A percentile compares a stretch with the other conserved stretches of the same genome.
Conservation (phyloP, 2,888 invertebrate species). For the Troides oblongomaculatus region DNA sequence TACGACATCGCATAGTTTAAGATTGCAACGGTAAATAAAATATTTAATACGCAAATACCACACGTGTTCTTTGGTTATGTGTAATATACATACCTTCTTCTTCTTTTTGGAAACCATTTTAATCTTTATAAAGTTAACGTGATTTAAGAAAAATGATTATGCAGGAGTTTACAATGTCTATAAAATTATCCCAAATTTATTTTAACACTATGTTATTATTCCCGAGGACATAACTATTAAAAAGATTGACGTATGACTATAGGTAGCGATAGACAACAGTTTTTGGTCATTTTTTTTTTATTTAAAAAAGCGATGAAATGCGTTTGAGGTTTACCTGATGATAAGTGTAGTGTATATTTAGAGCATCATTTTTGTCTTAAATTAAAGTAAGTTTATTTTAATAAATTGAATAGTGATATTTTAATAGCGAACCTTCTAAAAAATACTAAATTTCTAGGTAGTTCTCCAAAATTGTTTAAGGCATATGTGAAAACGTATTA, state of each 20-base stretch:
- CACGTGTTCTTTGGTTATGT: slow-evolving; percentile 52
- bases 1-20: neutral
- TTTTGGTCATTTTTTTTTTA: too few species aligned
- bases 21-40: neutral
- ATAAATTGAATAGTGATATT: too few species aligned
- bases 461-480: too few species aligned
- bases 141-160: neutral
- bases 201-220: neutral
- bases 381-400: too few species aligned
- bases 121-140: neutral
- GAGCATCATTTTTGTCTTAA: too few species aligned
- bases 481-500: too few species aligned
- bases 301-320: too few species aligned
- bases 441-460: too few species aligned
- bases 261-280: too few species aligned
- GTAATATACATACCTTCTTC: slow-evolving; percentile 66
- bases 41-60: slow-evolving; percentile 26
- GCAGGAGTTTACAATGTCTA: neutral
- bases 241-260: neutral
- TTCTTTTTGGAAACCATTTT: slow-evolving; percentile 77
- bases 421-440: too few species aligned
- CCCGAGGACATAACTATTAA: neutral
- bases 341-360: too few species aligned
- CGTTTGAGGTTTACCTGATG: too few species aligned
- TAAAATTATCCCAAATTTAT: neutral